Evolutionary conservation across 2,888 invertebrate species (phyloP).

Genomic region (Quadroppia sp.): DNA sequence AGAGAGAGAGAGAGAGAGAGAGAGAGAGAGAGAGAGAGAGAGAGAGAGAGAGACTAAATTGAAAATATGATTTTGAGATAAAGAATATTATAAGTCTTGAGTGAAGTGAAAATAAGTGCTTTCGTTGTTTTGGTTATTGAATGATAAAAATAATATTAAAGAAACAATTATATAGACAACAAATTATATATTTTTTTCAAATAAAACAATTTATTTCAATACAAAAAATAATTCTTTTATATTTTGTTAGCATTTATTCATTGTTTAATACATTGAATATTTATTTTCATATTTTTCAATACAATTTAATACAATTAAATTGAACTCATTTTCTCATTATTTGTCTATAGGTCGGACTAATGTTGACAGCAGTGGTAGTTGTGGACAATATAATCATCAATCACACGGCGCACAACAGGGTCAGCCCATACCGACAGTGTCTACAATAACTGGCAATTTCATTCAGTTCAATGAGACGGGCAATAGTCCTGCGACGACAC

Average conservation of each 20-base stretch:
- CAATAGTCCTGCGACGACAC: neutral
- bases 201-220: too few relatives aligned
- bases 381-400: neutral
- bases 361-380: slow-evolving; percentile 2
- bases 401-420: neutral
- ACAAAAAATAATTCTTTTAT: too few relatives aligned
- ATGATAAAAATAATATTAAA: too few relatives aligned
- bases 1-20: slow-evolving; percentile 12
- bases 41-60: slow-evolving; percentile 19
- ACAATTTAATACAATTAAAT: neutral
- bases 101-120: too few relatives aligned
- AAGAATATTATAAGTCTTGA: too few relatives aligned
- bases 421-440: neutral
- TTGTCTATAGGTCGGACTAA: neutral
- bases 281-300: neutral
- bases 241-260: too few relatives aligned
- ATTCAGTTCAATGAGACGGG: slow-evolving; percentile 20
- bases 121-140: too few relatives aligned
- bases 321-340: neutral
- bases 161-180: too few relatives aligned
- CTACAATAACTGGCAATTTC: slow-evolving; percentile 17
- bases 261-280: too few relatives aligned
- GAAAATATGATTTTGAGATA: neutral
- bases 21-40: neutral
- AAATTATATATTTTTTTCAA: too few relatives aligned